Evolutionary conservation across 2,113 vertebrate genomes (phyloP), one percentile per base, ranked within the genome.

Genomic region (Opisthocomus hoazin): DNA sequence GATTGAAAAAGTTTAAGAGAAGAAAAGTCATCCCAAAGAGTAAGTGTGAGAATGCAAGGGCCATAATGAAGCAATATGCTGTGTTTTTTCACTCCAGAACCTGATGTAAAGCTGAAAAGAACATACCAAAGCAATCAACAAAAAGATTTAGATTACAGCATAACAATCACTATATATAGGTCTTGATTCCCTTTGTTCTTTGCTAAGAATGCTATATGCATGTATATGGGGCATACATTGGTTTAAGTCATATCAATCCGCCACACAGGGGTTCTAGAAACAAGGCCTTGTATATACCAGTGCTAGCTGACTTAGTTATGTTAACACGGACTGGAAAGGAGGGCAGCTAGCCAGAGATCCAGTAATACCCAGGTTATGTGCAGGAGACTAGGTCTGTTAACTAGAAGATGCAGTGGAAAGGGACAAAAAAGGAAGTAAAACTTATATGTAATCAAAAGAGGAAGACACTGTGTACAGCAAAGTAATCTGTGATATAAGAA

Each of bases 211-310:
- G 12, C 16, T 79, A 0, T 27, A 19, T 43, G 12, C 2, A 1
- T n/a, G 12, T 50, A 0, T 32, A 32, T 15, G 17, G 18, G 36
- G 15, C 21, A 37, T 39, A 8, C 3, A 1, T 22, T 34, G 3
- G 15, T 69, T 70, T 74, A 65, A 37, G 21, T 70, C 8, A 6
- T 10, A 21, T 37, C n/a, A 45, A 4, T 53, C 17, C 6, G 29
- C 19, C 15, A 15, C 9, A 15, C 0, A 48, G n/a, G 2, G 6
- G 5, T 45, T 80, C 64, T 57, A 63, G 76, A 92, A 80, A 61
- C 57, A 58, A 39, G 13, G 9, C 14, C 14, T 70, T 74, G 9
- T 60, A n/a, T 32, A 18, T 75, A 50, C 12, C 37, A 48, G 4
- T 48, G 43, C 7, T 53, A 60, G 23, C 23, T 87, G 30, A 69